phyloP scores from a whole-genome alignment of 35 echinoderm and acorn worm species.

The Stichopus chloronotus region DNA sequence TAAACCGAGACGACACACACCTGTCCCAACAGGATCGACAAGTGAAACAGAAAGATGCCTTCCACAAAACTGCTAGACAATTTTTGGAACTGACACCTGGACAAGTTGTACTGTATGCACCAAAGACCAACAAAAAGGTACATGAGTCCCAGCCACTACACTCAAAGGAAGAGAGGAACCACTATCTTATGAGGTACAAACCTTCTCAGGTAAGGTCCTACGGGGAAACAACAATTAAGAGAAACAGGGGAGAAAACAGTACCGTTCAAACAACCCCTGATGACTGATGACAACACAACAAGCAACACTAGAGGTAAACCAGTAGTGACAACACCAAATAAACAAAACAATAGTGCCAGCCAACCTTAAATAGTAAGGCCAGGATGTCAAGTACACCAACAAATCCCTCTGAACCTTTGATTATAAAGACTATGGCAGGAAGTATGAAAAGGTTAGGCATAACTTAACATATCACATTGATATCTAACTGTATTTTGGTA shows the following conservation, averaged over 20 bases:
- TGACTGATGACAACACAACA: background rate
- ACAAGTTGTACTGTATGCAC: slow-evolving; percentile 51
- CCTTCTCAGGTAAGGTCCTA: slow-evolving; percentile 9
- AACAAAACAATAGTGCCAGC: background rate
- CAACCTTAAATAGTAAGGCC: slow-evolving; percentile 19
- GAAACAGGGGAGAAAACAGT: slow-evolving; percentile 17
- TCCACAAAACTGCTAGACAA: slow-evolving; percentile 32
- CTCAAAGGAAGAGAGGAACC: slow-evolving; percentile 47
- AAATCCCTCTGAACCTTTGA: too few species aligned
- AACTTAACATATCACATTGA: too few species aligned
- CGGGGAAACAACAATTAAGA: background rate
- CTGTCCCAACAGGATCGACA: slow-evolving; percentile 31
- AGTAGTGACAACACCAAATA: background rate
- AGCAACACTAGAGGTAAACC: background rate
- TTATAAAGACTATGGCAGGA: too few species aligned
- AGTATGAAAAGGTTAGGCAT: too few species aligned
- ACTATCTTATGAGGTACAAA: slow-evolving; percentile 45
- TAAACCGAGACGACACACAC: slow-evolving; percentile 36
- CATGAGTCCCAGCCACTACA: slow-evolving; percentile 31
- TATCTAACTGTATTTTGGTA: too few species aligned
- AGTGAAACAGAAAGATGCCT: slow-evolving; percentile 54
- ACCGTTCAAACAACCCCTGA: background rate
- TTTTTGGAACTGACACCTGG: slow-evolving; percentile 1
- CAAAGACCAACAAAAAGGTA: slow-evolving; percentile 35
- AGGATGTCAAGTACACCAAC: slow-evolving; percentile 4